These are phyloP conservation scores for Leguminivora glycinivorella DNA, from an alignment of 1,140 invertebrate genomes.

Conservation along the genomic window DNA sequence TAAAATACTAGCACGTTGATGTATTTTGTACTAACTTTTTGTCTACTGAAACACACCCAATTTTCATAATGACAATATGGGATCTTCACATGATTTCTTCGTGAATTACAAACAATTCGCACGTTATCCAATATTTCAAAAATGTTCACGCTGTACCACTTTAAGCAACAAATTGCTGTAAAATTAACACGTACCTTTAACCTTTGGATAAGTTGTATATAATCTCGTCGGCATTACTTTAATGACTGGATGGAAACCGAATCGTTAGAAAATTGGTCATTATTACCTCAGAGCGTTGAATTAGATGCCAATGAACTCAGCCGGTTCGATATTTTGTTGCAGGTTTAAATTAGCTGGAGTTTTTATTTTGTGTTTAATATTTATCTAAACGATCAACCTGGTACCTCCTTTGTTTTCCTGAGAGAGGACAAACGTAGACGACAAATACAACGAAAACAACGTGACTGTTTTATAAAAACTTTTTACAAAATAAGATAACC, in stretches of 20 bases:
- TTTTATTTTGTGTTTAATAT: background rate
- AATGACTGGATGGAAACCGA: slow-evolving; percentile 35
- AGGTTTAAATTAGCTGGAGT: background rate
- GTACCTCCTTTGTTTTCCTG: no score
- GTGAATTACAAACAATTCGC: background rate
- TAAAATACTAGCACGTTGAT: no score
- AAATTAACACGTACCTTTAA: background rate
- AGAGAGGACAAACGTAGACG: no score
- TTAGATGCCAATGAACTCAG: slow-evolving; percentile 54
- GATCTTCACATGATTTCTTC: no score
- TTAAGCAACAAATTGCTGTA: background rate
- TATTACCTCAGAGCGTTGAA: slow-evolving; percentile 43
- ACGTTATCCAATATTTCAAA: slow-evolving; percentile 2
- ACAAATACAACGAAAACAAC: no score
- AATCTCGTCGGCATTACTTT: slow-evolving; percentile 31
- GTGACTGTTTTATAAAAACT: no score
- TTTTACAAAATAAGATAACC: no score
- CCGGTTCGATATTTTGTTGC: slow-evolving; percentile 4
- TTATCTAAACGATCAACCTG: no score
- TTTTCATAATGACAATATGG: no score
- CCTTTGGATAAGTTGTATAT: background rate
- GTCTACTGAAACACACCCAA: no score
- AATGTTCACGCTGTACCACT: background rate
- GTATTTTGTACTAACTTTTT: no score
- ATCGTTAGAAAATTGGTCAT: slow-evolving; percentile 54